Conservation (phyloP, 2,797 vertebrate species). For the Epinephelus awoara region DNA sequence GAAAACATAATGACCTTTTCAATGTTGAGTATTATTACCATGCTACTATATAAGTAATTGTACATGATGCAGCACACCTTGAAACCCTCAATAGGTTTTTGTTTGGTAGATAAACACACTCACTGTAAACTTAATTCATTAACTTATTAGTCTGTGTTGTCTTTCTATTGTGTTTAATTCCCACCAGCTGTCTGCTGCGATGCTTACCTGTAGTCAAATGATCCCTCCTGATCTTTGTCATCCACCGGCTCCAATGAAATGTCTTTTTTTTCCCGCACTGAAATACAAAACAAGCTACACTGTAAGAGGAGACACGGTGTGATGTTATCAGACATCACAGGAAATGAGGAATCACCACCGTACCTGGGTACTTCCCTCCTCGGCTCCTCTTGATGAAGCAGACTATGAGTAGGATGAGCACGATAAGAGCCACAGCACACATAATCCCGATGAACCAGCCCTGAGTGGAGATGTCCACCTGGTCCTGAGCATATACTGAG, state of each 20-base stretch:
- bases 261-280: constrained; percentile 95
- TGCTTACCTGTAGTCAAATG: constrained; percentile 95
- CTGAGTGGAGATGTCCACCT: constrained; percentile 96
- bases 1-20: constrained; percentile 14
- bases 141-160: no score
- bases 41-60: constrained; percentile 7
- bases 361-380: constrained; percentile 98
- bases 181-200: background rate
- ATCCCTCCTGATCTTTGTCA: constrained; percentile 95
- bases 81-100: constrained; percentile 1
- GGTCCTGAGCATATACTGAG: constrained; percentile 94
- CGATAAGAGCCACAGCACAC: constrained; percentile 98
- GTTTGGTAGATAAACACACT: background rate
- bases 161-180: background rate
- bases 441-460: constrained; percentile 99
- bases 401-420: constrained; percentile 95
- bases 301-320: background rate
- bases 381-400: constrained; percentile 99
- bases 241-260: constrained; percentile 92
- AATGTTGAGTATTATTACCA: constrained; percentile 39
- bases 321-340: background rate
- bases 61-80: background rate
- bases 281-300: constrained; percentile 34
- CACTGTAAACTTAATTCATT: no score
- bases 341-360: background rate